These are phyloP conservation scores for Diachrysia chrysitis DNA, from an alignment of 2,888 invertebrate species.

Conservation along the genomic window DNA sequence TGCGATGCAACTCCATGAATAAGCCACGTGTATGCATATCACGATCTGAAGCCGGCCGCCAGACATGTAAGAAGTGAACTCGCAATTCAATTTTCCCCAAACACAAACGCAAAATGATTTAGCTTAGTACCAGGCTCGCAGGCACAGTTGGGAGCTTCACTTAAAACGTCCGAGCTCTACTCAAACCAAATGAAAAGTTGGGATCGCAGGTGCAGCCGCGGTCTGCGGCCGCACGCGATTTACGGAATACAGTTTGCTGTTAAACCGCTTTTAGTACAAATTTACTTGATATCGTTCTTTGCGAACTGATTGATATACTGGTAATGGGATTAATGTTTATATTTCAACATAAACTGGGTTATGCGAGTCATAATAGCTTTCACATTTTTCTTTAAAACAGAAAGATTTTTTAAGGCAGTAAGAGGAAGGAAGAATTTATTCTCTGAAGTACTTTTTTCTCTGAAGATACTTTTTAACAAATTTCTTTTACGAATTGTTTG, in stretches of 20 bases:
- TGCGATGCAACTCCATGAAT: background rate
- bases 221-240: conserved; percentile 46
- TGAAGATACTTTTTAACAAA: background rate
- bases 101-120: conserved; percentile 61
- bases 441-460: too few relatives aligned
- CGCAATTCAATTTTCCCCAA: conserved; percentile 63
- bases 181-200: conserved; percentile 70
- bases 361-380: too few relatives aligned
- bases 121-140: conserved; percentile 66
- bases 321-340: background rate
- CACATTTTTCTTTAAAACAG: background rate
- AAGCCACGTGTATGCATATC: conserved; percentile 6
- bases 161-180: conserved; percentile 60
- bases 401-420: too few relatives aligned
- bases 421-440: too few relatives aligned
- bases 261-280: conserved; percentile 57
- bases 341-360: too few relatives aligned
- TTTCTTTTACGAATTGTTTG: background rate
- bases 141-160: conserved; percentile 62
- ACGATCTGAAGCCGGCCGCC: conserved; percentile 35
- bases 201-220: conserved; percentile 55
- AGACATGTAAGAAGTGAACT: conserved; percentile 34
- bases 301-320: conserved; percentile 23
- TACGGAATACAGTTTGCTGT: conserved; percentile 55
- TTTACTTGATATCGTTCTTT: conserved; percentile 51